Evolutionary conservation across 2,797 vertebrate species (phyloP), one percentile per base, ranked within the genome.

Genomic region (Coreius guichenoti): DNA sequence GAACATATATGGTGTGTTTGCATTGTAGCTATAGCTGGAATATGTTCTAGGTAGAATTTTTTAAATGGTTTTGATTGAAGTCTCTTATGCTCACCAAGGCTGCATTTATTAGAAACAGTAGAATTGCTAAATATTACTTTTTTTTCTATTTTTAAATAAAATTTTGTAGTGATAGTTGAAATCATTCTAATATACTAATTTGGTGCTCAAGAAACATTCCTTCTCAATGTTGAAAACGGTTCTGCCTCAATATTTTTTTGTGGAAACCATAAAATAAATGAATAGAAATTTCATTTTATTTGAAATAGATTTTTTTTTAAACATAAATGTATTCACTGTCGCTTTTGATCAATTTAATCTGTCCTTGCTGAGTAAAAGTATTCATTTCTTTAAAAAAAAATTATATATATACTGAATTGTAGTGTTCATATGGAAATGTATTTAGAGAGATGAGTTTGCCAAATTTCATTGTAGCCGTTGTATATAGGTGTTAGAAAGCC

Each of bases 401-500:
- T 14, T 0, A 47, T 3, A 33, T 3, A 33, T 33, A 0, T 33
- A 33, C 1, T 43, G 58, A 63, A 43, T 14, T 33, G n/a, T 43
- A 23, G 11, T 45, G 14, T 47, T 26, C n/a, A 29, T 29, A 47
- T 49, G n/a, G n/a, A 49, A 31, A 49, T 74, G 70, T 29, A 49
- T 73, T 29, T 49, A 49, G 45, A 74, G 26, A 31, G 47, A 4
- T 17, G 13, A 72, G 13, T 26, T 72, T 45, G 7, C 23, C 7
- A 2, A 6, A 47, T 82, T 26, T 11, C 16, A 31, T 56, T 39
- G 9, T 19, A 29, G 36, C 4, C 67, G n/a, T 67, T 74, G 69
- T 43, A 17, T 81, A 19, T 65, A 51, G 33, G 29, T 68, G 43
- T 63, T 43, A 68, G 86, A 82, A 45, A 65, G 45, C 54, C 76